phyloP scores from a whole-genome alignment of 1,140 invertebrate species.

The Armadillidium nasatum region DNA sequence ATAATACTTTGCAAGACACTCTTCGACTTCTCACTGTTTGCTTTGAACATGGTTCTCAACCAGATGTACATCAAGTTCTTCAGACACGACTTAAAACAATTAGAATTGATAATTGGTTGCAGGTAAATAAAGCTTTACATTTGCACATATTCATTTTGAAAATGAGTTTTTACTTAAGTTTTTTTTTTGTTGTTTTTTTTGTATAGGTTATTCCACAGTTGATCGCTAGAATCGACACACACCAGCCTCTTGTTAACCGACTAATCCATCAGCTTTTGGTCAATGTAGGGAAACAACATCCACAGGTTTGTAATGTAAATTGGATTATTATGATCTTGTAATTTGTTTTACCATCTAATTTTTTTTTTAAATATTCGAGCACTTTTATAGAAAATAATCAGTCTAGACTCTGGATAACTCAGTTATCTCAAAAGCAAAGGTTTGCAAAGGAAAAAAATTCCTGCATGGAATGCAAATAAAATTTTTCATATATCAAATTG shows the following conservation, averaged over 20 bases:
- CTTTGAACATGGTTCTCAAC: slow-evolving; percentile 92
- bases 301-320: slow-evolving; percentile 2
- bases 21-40: slow-evolving; percentile 84
- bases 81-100: slow-evolving; percentile 86
- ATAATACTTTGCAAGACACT: slow-evolving; percentile 96
- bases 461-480: too few species aligned
- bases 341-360: neutral
- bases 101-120: slow-evolving; percentile 97
- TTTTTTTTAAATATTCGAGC: neutral
- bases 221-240: slow-evolving; percentile 6
- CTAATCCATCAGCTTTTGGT: slow-evolving; percentile 18
- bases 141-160: neutral
- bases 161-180: neutral
- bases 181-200: neutral
- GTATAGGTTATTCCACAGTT: slow-evolving; percentile 25
- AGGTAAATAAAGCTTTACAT: slow-evolving; percentile 54
- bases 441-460: too few species aligned
- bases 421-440: too few species aligned
- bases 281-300: slow-evolving; percentile 22
- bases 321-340: neutral
- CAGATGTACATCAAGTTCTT: slow-evolving; percentile 89
- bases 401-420: too few species aligned
- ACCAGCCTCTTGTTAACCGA: slow-evolving; percentile 21
- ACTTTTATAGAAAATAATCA: too few species aligned
- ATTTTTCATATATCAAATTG: too few species aligned